Evolutionary conservation across 2,113 vertebrate genomes (phyloP), one percentile per base, ranked within the genome.

Genomic region (Lepisosteus oculatus): DNA sequence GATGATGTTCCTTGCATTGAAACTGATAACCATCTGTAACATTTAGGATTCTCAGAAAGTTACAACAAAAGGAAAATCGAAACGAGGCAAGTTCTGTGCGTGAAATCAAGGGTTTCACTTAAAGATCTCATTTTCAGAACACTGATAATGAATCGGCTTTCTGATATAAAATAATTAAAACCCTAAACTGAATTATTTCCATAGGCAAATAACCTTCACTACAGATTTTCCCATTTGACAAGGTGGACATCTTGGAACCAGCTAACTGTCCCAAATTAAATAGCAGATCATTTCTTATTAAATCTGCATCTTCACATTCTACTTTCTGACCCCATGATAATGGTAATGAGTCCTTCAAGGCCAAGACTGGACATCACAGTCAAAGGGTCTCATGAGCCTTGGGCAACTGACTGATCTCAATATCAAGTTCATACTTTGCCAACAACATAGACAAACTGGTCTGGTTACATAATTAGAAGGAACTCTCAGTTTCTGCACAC

Each of bases 161-260:
- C 65, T 72, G 29, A 63, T 17, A 17, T 71, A 45, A 71, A 67
- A 62, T 44, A 57, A 63, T 62, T 69, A 65, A 59, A 70, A 76
- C 68, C 71, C 62, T 68, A 29, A 67, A 79, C 69, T 79, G 74
- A 76, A 76, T 79, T 76, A 72, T 69, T 69, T 76, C 70, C 74
- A 69, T 67, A 61, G 15, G 67, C 66, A 69, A 79, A 69, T 66
- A 72, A 62, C 68, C 72, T 79, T 72, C 74, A 77, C 72, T 69
- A 72, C 63, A 72, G 51, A 66, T 63, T 72, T 72, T 69, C 67
- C 56, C 61, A 74, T 59, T 73, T 72, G 71, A 71, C 70, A 73
- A 63, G 71, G 61, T 68, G 61, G 67, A 43, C 17, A 44, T 57
- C 61, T 11, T 4, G 56, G 14, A 71, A 66, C 45, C 64, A 61